Conservation (phyloP, 2,888 invertebrate species). For the Notocelia uddmanniana region DNA sequence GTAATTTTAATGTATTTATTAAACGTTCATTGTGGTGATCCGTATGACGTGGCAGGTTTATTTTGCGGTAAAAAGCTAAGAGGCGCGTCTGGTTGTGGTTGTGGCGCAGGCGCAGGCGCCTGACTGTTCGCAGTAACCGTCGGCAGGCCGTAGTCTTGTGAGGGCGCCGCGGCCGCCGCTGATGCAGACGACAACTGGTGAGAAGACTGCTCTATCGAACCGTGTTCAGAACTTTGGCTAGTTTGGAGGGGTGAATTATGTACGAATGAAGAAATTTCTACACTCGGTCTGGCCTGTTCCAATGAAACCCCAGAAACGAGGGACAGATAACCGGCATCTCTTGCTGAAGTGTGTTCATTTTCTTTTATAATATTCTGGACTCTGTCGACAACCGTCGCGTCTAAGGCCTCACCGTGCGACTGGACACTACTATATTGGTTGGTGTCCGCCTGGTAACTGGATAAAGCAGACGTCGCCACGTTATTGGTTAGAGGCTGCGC, state of each 20-base stretch:
- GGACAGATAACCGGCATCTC: slow-evolving; percentile 72
- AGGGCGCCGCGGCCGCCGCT: slow-evolving; percentile 49
- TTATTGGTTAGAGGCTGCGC: slow-evolving; percentile 55
- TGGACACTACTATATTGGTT: slow-evolving; percentile 67
- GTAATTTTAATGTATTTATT: background rate
- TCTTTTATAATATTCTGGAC: slow-evolving; percentile 76
- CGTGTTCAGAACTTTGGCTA: slow-evolving; percentile 46
- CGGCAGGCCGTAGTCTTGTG: slow-evolving; percentile 64
- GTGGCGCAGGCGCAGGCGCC: slow-evolving; percentile 46
- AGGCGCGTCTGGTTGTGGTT: slow-evolving; percentile 52
- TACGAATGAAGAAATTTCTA: slow-evolving; percentile 77
- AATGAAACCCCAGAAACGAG: slow-evolving; percentile 77
- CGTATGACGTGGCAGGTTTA: slow-evolving; percentile 70
- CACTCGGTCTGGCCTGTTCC: slow-evolving; percentile 73
- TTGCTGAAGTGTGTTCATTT: slow-evolving; percentile 74
- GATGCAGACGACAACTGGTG: slow-evolving; percentile 51
- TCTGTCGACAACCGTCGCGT: slow-evolving; percentile 69
- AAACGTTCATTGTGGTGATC: slow-evolving; percentile 65
- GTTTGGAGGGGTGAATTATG: slow-evolving; percentile 65
- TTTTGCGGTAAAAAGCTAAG: slow-evolving; percentile 70
- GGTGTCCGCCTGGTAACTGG: slow-evolving; percentile 76
- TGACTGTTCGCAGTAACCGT: slow-evolving; percentile 56
- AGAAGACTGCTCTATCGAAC: slow-evolving; percentile 51
- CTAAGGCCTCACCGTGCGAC: slow-evolving; percentile 68
- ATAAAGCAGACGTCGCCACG: slow-evolving; percentile 56